A percentile compares a stretch with the other conserved stretches of the same genome.
Conservation (phyloP, 1,140 invertebrate species). For the Trichoplusia ni region DNA sequence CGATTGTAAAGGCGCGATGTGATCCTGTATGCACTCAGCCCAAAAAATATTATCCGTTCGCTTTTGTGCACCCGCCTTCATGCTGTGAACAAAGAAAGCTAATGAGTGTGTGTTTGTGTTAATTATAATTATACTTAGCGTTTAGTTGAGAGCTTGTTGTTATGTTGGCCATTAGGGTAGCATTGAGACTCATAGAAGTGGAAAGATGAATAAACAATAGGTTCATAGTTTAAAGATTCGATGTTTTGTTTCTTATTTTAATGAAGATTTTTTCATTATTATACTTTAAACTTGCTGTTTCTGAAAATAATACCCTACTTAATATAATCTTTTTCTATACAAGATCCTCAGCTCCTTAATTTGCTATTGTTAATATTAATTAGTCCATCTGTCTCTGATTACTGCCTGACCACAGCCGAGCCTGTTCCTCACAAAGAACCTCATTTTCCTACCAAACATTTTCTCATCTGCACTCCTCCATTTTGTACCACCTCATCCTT, state of each 20-base stretch:
- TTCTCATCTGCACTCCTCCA: not conserved
- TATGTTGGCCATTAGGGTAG: not conserved
- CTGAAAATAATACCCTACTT: too few species aligned
- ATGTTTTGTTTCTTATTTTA: too few species aligned
- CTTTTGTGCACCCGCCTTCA: constrained; percentile 19
- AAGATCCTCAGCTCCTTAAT: too few species aligned
- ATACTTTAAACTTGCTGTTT: too few species aligned
- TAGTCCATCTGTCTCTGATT: too few species aligned
- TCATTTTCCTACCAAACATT: not conserved
- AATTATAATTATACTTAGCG: not conserved
- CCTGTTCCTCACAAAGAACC: not conserved
- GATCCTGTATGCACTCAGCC: constrained; percentile 46
- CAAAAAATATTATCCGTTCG: constrained; percentile 30
- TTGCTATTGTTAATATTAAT: too few species aligned
- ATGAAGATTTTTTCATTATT: too few species aligned
- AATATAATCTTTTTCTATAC: too few species aligned
- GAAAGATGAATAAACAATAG: not conserved
- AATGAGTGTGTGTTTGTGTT: constrained; percentile 14
- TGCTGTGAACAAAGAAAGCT: constrained; percentile 16
- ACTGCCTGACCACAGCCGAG: too few species aligned
- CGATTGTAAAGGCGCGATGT: constrained; percentile 67
- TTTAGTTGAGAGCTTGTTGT: not conserved
- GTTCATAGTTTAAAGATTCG: too few species aligned
- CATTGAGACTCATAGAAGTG: not conserved
- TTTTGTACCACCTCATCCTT: constrained; percentile 5